Evolutionary conservation across 2,113 vertebrate species (phyloP), one percentile per base, ranked within the genome.

Genomic region (Cervus canadensis): DNA sequence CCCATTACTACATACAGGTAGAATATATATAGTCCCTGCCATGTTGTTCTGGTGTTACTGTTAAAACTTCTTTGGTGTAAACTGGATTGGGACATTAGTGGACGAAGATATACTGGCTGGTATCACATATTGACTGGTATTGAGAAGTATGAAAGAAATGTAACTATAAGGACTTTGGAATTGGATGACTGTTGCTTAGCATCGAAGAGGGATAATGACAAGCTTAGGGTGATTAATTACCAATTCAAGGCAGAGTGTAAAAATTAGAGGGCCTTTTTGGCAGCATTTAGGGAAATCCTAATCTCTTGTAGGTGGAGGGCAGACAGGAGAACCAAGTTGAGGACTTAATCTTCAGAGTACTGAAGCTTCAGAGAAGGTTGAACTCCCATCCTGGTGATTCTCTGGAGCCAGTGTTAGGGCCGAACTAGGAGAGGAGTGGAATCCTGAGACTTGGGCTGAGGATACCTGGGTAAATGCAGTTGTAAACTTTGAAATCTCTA

Each of bases 241-340:
- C 60, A 94, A 48, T 52, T 87, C 62, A 89, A 92, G 56, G 85
- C 54, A 89, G 71, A 96, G 82, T 64, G 36, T 94, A 62, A 94
- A 97, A 96, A 59, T 60, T 83, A 89, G 96, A 81, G 67, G 8
- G 14, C 5, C 45, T 95, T 8, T 30, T 85, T 71, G 74, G 95
- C 25, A 88, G 43, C 23, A 45, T 88, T 91, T 43, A 90, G 48
- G 48, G 59, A 92, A 96, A 36, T 57, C 8, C 30, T 89, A 89
- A 90, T 91, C 33, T 93, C 33, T 87, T 84, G 7, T 11, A 90
- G 74, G 48, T 87, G 87, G 43, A 82, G 50, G 48, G 64, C 28
- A 78, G 36, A 62, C 36, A 54, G 19, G 23, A 87, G 48, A 57
- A 79, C n/a, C 28, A 87, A 56, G 21, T 36, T 95, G 33, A 95